phyloP scores from a whole-genome alignment of 1,140 invertebrate species.

The Zaprionus lachaisei region DNA sequence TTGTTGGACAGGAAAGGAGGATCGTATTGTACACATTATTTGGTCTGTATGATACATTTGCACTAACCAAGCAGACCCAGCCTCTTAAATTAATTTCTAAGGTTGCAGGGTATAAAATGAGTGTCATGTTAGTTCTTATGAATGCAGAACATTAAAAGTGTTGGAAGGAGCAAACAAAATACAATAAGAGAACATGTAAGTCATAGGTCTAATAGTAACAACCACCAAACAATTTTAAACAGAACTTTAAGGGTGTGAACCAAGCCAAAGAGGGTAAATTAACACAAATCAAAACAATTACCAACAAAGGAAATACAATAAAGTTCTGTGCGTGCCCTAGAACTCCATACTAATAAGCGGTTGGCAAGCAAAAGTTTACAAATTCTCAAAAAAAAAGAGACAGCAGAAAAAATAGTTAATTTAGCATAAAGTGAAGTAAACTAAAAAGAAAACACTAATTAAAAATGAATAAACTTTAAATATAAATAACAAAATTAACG shows the following conservation, averaged over 20 bases:
- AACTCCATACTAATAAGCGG: constrained; percentile 60
- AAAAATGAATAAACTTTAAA: constrained; percentile 73
- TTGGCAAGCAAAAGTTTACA: constrained; percentile 47
- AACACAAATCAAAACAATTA: constrained; percentile 35
- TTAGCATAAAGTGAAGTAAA: constrained; percentile 69
- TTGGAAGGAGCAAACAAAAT: constrained; percentile 33
- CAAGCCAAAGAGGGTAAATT: constrained; percentile 16
- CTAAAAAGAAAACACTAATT: constrained; percentile 55
- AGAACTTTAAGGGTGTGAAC: constrained; percentile 3
- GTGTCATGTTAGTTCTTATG: background rate
- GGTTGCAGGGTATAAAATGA: background rate
- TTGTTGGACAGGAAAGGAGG: background rate
- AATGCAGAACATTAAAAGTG: constrained; percentile 15
- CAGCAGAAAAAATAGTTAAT: constrained; percentile 61
- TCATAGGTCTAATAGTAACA: constrained; percentile 76
- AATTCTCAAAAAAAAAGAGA: constrained; percentile 66
- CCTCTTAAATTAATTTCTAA: background rate
- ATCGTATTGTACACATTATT: background rate
- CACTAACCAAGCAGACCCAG: background rate
- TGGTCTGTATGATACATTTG: background rate
- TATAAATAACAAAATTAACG: constrained; percentile 30
- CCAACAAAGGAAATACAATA: constrained; percentile 46
- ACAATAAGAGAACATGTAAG: constrained; percentile 78
- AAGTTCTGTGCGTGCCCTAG: constrained; percentile 8
- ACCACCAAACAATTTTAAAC: constrained; percentile 62